These are phyloP conservation scores for Xanthia togata DNA, from an alignment of 2,888 invertebrate species.

Conservation along the genomic window DNA sequence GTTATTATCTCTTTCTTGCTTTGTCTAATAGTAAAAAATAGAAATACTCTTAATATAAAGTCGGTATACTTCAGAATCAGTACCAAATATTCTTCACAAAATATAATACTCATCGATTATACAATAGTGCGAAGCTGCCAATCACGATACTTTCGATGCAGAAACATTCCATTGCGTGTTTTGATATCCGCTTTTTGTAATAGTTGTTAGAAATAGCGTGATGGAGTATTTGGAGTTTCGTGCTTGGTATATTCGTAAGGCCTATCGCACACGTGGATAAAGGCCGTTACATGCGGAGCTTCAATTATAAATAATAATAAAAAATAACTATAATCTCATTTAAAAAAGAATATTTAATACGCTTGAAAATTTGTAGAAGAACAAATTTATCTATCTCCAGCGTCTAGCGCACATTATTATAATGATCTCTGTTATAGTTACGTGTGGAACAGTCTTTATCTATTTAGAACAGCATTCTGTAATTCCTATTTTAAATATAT, in stretches of 20 bases:
- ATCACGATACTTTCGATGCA: slow-evolving; percentile 50
- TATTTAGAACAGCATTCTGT: neutral
- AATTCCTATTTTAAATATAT: slow-evolving; percentile 15
- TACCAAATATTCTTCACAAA: slow-evolving; percentile 46
- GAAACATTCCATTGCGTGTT: slow-evolving; percentile 59
- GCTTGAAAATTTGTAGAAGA: neutral
- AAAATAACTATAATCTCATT: too few species aligned
- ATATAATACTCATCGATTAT: slow-evolving; percentile 59
- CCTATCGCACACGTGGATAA: slow-evolving; percentile 23
- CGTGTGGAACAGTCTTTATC: slow-evolving; percentile 36
- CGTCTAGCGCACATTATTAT: neutral
- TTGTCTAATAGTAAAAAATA: neutral
- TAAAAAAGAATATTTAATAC: neutral
- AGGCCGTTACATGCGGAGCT: slow-evolving; percentile 1
- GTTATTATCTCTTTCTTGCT: neutral
- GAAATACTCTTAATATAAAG: slow-evolving; percentile 3
- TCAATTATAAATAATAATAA: neutral
- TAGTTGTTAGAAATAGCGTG: slow-evolving; percentile 52
- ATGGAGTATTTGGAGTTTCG: slow-evolving; percentile 58
- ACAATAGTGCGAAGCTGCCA: slow-evolving; percentile 21
- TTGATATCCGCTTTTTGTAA: slow-evolving; percentile 52
- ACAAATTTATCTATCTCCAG: neutral
- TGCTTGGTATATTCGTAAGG: slow-evolving; percentile 35
- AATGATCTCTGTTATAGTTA: neutral
- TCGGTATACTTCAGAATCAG: slow-evolving; percentile 7